A percentile compares a stretch with the other conserved stretches of the same genome.
Evolutionary conservation across 64 coral and sea anemone genomes (phyloP).

Genomic region (Acropora yongei): DNA sequence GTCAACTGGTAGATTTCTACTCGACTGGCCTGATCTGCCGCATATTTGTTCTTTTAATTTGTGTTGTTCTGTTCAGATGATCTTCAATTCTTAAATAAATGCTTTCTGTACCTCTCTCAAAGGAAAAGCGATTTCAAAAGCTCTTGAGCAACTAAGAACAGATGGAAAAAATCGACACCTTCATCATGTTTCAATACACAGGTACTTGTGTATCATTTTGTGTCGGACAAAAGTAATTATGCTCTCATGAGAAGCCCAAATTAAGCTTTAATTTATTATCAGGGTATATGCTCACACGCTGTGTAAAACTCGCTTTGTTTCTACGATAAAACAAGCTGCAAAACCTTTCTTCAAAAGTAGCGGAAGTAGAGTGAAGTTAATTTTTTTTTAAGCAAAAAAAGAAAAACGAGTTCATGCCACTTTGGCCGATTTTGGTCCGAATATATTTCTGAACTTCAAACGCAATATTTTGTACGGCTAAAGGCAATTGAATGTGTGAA

Average conservation of each 20-base stretch:
- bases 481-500: no score
- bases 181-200: conserved; percentile 7
- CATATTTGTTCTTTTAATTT: no score
- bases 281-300: not conserved
- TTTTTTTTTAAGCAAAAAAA: not conserved
- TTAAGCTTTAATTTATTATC: not conserved
- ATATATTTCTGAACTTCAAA: no score
- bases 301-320: not conserved
- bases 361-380: no score
- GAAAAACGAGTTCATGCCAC: no score
- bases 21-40: no score
- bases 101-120: not conserved
- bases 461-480: no score
- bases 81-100: no score
- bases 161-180: conserved; percentile 41
- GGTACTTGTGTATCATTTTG: not conserved
- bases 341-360: no score
- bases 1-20: no score
- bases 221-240: conserved; percentile 5
- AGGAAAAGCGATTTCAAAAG: not conserved
- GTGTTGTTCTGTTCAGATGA: not conserved
- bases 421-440: no score
- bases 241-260: not conserved
- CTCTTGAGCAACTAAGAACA: not conserved
- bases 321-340: no score